phyloP scores from a whole-genome alignment of 2,797 vertebrate genomes.

The Epinephelus coioides region DNA sequence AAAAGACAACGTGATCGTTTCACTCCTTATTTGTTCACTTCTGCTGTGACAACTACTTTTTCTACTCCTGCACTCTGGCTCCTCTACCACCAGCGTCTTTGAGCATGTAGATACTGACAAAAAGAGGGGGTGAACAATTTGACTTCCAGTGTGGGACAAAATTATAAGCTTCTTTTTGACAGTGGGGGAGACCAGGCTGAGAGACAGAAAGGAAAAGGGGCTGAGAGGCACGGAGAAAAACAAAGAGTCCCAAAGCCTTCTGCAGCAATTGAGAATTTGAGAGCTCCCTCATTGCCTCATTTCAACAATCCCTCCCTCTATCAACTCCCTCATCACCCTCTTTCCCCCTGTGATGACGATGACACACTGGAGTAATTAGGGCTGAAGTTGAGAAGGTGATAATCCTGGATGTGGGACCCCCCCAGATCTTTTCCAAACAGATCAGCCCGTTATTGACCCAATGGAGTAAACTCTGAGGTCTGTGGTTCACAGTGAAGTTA shows the following conservation, averaged over 20 bases:
- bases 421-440: constrained; percentile 61
- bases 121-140: not conserved
- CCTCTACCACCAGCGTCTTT: not conserved
- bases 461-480: constrained; percentile 40
- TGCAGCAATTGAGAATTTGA: constrained; percentile 23
- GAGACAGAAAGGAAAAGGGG: not conserved
- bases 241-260: constrained; percentile 29
- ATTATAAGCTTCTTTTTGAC: constrained; percentile 26
- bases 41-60: not conserved
- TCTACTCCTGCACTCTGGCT: not conserved
- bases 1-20: no score
- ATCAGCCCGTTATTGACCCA: constrained; percentile 40
- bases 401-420: constrained; percentile 64
- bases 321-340: constrained; percentile 48
- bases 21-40: no score
- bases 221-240: constrained; percentile 31
- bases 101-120: not conserved
- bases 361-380: constrained; percentile 67
- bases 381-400: constrained; percentile 65
- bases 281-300: constrained; percentile 32
- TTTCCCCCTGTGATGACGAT: constrained; percentile 42
- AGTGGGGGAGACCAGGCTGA: constrained; percentile 1
- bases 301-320: constrained; percentile 41
- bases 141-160: constrained; percentile 11
- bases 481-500: constrained; percentile 56